Conservation (phyloP, 2,797 vertebrate species). For the Dendrocincla tyrannina region DNA sequence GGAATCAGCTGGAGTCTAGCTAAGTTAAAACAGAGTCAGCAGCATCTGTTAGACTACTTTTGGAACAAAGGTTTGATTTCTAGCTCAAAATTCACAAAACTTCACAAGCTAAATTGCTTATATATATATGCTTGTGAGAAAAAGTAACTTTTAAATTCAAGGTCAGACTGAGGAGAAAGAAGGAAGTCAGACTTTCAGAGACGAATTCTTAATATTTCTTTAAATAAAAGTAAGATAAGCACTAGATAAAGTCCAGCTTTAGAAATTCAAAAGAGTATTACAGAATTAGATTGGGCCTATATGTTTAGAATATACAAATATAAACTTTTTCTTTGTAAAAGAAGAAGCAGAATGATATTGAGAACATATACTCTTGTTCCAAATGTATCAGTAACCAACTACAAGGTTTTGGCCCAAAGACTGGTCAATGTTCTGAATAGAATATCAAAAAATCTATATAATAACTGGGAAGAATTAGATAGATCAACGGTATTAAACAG, state of each 20-base stretch:
- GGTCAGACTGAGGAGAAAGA: neutral
- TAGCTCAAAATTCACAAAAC: neutral
- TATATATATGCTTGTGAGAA: neutral
- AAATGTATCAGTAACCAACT: neutral
- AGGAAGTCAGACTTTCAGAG: neutral
- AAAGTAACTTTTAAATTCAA: neutral
- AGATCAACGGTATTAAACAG: neutral
- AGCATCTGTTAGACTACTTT: neutral
- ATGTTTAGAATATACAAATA: neutral
- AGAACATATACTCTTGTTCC: neutral
- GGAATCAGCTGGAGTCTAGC: conserved; percentile 43
- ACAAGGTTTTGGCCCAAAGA: neutral
- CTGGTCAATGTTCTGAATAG: neutral
- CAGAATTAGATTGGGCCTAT: neutral
- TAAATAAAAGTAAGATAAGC: neutral
- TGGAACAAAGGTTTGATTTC: conserved; percentile 4
- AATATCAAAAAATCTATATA: neutral
- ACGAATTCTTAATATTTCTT: neutral
- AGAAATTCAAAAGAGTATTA: neutral
- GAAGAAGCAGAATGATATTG: neutral
- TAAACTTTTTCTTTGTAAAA: neutral
- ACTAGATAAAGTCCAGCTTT: neutral
- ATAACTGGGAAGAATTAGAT: neutral
- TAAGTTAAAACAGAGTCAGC: neutral
- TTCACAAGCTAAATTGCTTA: neutral